Evolutionary conservation across 1,140 invertebrate species (phyloP).

Genomic region (Oscheius sp.): DNA sequence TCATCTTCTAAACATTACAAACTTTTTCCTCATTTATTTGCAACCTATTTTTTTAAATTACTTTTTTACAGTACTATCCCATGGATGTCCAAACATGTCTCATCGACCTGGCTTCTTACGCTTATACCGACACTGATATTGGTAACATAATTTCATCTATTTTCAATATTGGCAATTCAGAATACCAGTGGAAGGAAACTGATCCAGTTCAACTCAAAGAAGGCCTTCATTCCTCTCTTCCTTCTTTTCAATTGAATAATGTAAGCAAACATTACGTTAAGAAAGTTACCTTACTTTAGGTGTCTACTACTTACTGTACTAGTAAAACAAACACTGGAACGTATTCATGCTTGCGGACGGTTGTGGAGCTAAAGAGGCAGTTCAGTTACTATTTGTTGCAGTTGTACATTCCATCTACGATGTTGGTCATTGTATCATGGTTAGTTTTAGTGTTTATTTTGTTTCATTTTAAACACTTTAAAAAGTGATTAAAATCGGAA

Average conservation of each 20-base stretch:
- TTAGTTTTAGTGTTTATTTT: constrained; percentile 74
- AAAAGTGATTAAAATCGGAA: constrained; percentile 65
- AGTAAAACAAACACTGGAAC: constrained; percentile 39
- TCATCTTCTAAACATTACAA: no score
- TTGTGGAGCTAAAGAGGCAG: constrained; percentile 32
- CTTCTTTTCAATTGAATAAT: constrained; percentile 82
- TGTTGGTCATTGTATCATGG: constrained; percentile 67
- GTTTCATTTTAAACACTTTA: constrained; percentile 70
- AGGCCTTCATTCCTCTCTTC: constrained; percentile 78
- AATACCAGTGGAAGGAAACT: constrained; percentile 77
- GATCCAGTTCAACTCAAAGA: constrained; percentile 90
- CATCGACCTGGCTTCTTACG: constrained; percentile 75
- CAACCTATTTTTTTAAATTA: no score
- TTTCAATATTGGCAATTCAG: constrained; percentile 37
- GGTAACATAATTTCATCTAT: constrained; percentile 29
- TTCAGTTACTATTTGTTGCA: constrained; percentile 85
- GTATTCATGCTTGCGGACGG: constrained; percentile 39
- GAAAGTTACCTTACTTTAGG: background rate
- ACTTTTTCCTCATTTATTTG: no score
- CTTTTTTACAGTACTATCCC: constrained; percentile 89
- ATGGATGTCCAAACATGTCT: constrained; percentile 88
- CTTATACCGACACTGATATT: constrained; percentile 55
- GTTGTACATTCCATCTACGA: constrained; percentile 62
- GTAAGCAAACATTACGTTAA: constrained; percentile 57
- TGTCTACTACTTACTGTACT: constrained; percentile 72